Percentiles rank a stretch among this genome's conserved stretches.
phyloP scores from a whole-genome alignment of 1,140 invertebrate species.

The Frieseomelitta varia region DNA sequence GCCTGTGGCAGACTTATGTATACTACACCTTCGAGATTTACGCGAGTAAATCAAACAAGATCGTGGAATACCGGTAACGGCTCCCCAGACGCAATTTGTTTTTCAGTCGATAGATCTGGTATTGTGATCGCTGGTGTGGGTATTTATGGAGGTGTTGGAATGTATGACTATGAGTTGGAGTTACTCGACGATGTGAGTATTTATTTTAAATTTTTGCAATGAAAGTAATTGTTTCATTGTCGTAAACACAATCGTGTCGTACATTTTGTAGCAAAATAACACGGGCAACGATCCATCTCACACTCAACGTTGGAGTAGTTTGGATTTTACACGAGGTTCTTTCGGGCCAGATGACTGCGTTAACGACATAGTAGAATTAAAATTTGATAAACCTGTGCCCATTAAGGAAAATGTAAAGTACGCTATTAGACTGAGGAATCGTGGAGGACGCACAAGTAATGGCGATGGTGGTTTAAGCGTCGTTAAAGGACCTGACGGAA shows the following conservation, averaged over 20 bases:
- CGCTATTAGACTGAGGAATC: slow-evolving; percentile 93
- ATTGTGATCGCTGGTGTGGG: slow-evolving; percentile 94
- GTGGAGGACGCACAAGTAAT: slow-evolving; percentile 95
- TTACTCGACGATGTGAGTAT: slow-evolving; percentile 89
- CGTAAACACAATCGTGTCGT: slow-evolving; percentile 32
- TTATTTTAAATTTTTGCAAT: neutral
- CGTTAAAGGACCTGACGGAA: slow-evolving; percentile 95
- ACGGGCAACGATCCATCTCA: slow-evolving; percentile 83
- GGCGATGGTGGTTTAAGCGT: slow-evolving; percentile 94
- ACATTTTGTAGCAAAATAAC: slow-evolving; percentile 77
- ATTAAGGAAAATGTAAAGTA: slow-evolving; percentile 96
- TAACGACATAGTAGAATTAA: slow-evolving; percentile 92
- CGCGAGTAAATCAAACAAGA: slow-evolving; percentile 92
- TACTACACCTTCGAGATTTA: slow-evolving; percentile 94
- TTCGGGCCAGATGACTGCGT: slow-evolving; percentile 90
- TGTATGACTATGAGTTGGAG: slow-evolving; percentile 95
- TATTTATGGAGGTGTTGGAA: slow-evolving; percentile 93
- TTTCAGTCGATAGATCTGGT: slow-evolving; percentile 94
- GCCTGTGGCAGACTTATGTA: slow-evolving; percentile 88
- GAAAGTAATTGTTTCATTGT: neutral
- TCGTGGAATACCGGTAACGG: slow-evolving; percentile 99
- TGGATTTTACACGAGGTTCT: slow-evolving; percentile 88
- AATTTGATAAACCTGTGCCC: slow-evolving; percentile 93
- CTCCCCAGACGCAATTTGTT: slow-evolving; percentile 97
- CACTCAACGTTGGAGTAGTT: slow-evolving; percentile 88